Base-by-base conservation (phyloP, 2,797 vertebrate genomes). In the Lacerta agilis region DNA sequence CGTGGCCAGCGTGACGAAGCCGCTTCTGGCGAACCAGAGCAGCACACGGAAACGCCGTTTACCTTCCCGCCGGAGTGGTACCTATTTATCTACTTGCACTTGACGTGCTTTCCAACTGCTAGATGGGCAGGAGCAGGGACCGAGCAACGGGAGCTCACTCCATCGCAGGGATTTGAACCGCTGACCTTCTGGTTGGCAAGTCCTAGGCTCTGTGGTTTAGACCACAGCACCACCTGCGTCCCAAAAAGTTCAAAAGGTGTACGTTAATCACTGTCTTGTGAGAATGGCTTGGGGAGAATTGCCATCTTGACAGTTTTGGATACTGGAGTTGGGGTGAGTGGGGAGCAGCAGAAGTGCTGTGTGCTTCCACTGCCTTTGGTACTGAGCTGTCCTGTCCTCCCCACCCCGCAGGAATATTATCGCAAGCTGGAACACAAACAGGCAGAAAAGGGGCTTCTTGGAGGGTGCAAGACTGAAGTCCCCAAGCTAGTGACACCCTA, bases 401-500 rank as follows among this genome's bases (percentile, higher is more conserved):
- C 61, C 18, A 64, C 49, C 76, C 8, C 3, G 0, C 91, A 99
- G 99, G 97, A 97, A 5, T 99, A 98, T 93, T 99, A 99, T 92
- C 97, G 97, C 67, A 97, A 97, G 25, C 93, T 99, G 91, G 99
- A 99, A 91, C 95, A 89, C 29, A 98, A 98, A 82, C 96, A 98
- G 92, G 96, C 96, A 0, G 98, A 98, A 86, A 98, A 99, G 87
- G 93, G 97, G 89, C 90, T 98, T 1, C 97, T 98, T 0, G 97
- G 97, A 75, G 96, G 97, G 83, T 96, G 95, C 92, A 98, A 97
- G 92, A 96, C 96, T 90, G 98, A 98, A 25, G 97, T 98, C 0
- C 98, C 96, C 11, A 99, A 99, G 91, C 96, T 99, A 89, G 97
- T 98, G 82, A 99, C 98, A 0, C 99, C 99, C 0, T 99, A 98